These are phyloP conservation scores for Takifugu ocellatus DNA, from an alignment of 2,797 vertebrate genomes.

Conservation along the genomic window DNA sequence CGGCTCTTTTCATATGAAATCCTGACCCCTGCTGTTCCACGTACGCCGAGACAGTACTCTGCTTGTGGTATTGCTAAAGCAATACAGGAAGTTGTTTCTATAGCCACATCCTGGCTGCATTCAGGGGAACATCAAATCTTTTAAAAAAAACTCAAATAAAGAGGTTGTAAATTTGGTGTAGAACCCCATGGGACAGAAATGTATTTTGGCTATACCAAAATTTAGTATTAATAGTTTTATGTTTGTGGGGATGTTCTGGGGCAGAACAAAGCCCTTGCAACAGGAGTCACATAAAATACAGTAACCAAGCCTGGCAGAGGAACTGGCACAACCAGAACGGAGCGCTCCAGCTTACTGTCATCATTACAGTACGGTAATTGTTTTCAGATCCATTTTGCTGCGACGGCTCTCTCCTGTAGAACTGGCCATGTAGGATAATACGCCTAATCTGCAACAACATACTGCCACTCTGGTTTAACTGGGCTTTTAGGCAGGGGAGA, in stretches of 20 bases:
- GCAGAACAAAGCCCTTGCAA: no score
- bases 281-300: no score
- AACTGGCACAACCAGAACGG: constrained; percentile 26
- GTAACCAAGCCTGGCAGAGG: constrained; percentile 8
- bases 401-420: constrained; percentile 27
- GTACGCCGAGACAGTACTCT: neutral
- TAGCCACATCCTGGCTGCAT: no score
- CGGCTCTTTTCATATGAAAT: constrained; percentile 58
- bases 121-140: no score
- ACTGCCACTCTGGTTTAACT: constrained; percentile 40
- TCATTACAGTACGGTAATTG: constrained; percentile 47
- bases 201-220: constrained; percentile 23
- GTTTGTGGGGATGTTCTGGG: constrained; percentile 4
- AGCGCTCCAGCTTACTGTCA: constrained; percentile 31
- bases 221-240: constrained; percentile 7
- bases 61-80: no score
- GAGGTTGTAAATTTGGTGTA: no score
- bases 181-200: neutral
- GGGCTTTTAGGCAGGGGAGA: constrained; percentile 30
- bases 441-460: constrained; percentile 58
- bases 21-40: constrained; percentile 76
- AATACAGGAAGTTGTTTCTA: no score
- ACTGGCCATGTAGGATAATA: constrained; percentile 56
- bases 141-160: no score
- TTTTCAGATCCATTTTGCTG: constrained; percentile 28